phyloP scores from a whole-genome alignment of 2,888 invertebrate genomes.

The Scaptomyza cyrtandrae region DNA sequence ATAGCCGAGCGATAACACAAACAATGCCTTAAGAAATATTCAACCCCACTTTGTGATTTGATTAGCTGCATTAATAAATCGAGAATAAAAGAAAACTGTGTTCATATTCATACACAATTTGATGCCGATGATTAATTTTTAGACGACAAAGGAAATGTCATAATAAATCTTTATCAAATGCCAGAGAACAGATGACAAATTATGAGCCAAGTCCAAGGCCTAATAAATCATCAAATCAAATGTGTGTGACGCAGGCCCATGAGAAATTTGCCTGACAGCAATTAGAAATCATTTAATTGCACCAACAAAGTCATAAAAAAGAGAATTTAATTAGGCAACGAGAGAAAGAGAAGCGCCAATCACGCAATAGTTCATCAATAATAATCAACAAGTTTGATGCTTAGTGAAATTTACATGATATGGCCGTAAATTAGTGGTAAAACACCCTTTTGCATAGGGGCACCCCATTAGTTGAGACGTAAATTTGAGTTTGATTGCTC shows the following conservation, averaged over 20 bases:
- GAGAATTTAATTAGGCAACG: constrained; percentile 37
- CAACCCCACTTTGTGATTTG: constrained; percentile 36
- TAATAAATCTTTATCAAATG: constrained; percentile 81
- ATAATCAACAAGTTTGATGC: constrained; percentile 62
- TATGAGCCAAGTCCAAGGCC: constrained; percentile 52
- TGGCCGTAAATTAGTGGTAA: constrained; percentile 78
- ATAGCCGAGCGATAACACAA: constrained; percentile 21
- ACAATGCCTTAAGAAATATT: constrained; percentile 36
- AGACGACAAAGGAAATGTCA: constrained; percentile 73
- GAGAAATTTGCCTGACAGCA: constrained; percentile 58
- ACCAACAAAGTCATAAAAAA: constrained; percentile 78
- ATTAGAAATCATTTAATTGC: constrained; percentile 82
- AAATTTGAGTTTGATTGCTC: constrained; percentile 35
- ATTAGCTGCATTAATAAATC: constrained; percentile 51
- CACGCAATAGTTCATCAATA: constrained; percentile 58
- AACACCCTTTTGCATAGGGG: constrained; percentile 51
- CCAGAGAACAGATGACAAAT: constrained; percentile 70
- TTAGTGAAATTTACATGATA: constrained; percentile 81
- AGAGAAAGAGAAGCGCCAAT: constrained; percentile 3
- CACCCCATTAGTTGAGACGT: constrained; percentile 38
- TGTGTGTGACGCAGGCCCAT: constrained; percentile 29
- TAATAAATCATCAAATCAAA: constrained; percentile 80
- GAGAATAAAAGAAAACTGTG: constrained; percentile 32
- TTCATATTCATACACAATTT: constrained; percentile 33
- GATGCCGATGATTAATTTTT: constrained; percentile 41